phyloP scores from a whole-genome alignment of 2,888 invertebrate species.

The Tortricodes alternella region DNA sequence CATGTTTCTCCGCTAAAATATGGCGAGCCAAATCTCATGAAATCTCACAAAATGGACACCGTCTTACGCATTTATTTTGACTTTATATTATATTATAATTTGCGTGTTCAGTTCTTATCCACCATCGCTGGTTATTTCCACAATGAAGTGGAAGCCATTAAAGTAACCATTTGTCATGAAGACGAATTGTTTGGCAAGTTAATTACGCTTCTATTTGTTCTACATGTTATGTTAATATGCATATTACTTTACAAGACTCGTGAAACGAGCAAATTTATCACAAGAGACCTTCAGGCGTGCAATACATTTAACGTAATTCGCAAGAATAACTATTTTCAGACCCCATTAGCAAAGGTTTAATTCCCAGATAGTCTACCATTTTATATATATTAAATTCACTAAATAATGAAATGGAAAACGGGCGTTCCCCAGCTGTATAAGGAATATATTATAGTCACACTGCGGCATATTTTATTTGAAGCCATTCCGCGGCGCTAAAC shows the following conservation, averaged over 20 bases:
- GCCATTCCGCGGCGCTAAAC: slow-evolving; percentile 13
- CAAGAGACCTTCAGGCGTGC: neutral
- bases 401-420: no score
- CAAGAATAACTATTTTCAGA: no score
- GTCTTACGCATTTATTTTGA: no score
- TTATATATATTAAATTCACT: no score
- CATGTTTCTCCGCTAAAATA: no score
- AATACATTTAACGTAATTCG: no score
- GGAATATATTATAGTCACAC: neutral
- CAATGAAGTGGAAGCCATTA: neutral
- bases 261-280: neutral
- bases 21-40: no score
- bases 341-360: no score
- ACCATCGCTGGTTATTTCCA: neutral
- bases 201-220: neutral
- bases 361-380: no score
- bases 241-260: neutral
- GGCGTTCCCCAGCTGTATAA: no score
- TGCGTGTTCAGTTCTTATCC: neutral
- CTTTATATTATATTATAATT: no score
- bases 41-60: no score
- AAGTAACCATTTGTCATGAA: slow-evolving; percentile 5
- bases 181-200: neutral
- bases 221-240: neutral
- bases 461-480: slow-evolving; percentile 18